Evolutionary conservation across 2,113 vertebrate species (phyloP).

Genomic region (Laticauda laticaudata): DNA sequence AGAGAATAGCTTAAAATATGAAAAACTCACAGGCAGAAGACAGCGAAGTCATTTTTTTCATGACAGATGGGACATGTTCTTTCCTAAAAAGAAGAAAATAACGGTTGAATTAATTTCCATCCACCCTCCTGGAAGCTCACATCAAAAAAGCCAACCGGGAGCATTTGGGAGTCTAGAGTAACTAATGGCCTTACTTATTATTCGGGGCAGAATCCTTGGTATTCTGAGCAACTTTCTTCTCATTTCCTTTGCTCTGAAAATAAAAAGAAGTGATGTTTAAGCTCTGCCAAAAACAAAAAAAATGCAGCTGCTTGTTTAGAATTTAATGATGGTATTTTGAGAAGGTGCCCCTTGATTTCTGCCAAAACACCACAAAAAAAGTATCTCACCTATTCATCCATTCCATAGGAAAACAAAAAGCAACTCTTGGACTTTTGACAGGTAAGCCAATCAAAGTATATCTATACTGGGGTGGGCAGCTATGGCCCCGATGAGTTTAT

Average conservation of each 20-base stretch:
- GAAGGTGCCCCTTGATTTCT: neutral
- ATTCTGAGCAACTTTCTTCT: conserved; percentile 51
- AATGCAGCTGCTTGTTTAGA: neutral
- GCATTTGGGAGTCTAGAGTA: accelerated
- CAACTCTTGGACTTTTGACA: neutral
- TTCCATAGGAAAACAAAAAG: neutral
- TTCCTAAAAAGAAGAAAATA: conserved; percentile 15
- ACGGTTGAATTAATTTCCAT: neutral
- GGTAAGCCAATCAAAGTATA: neutral
- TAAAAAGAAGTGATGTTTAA: neutral
- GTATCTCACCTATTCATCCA: neutral
- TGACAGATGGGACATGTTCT: neutral
- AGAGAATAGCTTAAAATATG: neutral
- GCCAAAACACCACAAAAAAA: neutral
- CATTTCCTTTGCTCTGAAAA: conserved; percentile 58
- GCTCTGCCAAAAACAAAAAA: no score
- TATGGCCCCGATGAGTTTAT: neutral
- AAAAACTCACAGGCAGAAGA: conserved; percentile 48
- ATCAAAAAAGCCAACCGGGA: no score
- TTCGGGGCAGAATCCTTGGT: conserved; percentile 41
- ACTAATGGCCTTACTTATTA: conserved; percentile 54
- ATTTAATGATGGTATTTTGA: neutral
- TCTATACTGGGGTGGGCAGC: neutral
- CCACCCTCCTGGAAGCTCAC: neutral
- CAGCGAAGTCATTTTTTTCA: neutral